A percentile compares a stretch with the other conserved stretches of the same genome.
Conservation (phyloP, 2,113 vertebrate species). For the Alectura lathami region DNA sequence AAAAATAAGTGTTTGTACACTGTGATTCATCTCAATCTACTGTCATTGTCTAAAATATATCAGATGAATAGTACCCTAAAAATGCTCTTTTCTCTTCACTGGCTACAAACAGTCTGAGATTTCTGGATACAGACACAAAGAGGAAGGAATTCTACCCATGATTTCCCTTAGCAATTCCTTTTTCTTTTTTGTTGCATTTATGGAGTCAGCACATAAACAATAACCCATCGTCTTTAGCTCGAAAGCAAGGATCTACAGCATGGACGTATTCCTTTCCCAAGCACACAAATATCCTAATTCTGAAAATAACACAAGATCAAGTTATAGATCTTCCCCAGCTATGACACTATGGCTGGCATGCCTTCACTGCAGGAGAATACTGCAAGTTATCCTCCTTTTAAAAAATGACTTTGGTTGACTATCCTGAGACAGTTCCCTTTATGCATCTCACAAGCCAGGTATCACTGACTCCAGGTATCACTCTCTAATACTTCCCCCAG, state of each 20-base stretch:
- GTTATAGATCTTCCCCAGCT: neutral
- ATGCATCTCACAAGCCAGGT: neutral
- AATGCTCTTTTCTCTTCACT: neutral
- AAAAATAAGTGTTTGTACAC: neutral
- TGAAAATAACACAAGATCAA: neutral
- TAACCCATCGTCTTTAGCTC: neutral
- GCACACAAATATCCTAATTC: neutral
- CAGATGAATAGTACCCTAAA: neutral
- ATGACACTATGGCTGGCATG: neutral
- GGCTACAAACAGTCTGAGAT: neutral
- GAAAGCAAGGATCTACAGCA: neutral
- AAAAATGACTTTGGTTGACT: neutral
- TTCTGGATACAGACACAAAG: neutral
- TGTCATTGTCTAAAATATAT: neutral
- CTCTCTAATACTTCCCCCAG: neutral
- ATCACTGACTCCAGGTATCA: neutral
- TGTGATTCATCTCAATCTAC: neutral
- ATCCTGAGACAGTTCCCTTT: neutral
- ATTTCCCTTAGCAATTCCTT: neutral
- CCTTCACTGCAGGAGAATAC: neutral
- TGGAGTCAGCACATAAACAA: neutral
- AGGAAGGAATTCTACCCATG: neutral
- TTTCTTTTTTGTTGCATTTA: neutral
- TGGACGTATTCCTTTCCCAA: neutral
- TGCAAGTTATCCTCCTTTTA: neutral